Base-by-base conservation (phyloP, 2,113 vertebrate species). In the Notarius lentiginosus region DNA sequence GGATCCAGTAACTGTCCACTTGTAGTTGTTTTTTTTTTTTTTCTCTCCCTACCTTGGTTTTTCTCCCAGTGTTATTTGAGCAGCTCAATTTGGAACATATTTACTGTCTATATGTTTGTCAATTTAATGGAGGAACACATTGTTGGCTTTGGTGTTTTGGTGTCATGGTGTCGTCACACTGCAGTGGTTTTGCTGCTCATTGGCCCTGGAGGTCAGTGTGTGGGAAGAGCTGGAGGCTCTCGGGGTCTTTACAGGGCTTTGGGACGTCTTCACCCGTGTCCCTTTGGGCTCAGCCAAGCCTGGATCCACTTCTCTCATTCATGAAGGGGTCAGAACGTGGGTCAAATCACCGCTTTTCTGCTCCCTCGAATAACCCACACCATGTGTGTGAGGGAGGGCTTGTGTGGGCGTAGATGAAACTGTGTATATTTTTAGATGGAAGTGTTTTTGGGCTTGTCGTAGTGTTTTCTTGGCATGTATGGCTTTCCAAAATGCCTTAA, bases 71-170 rank as follows among this genome's bases (percentile, higher is more conserved):
- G 93, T 95, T 92, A 94, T 95, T 94, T 92, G 91, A 93, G 91
- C 91, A 65, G 92, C 94, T 94, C 94, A 95, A 95, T 96, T 94
- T 94, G 95, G 93, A 87, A 91, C 89, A 91, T 94, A 94, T 95
- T 95, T 95, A 94, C 92, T 92, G 92, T 93, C 95, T 94, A 92
- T 94, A 93, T 94, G 93, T 92, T 94, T 95, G 93, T 94, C 93
- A 95, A 93, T 95, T 95, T 95, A 92, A 91, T 90, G 87, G 92
- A 91, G 92, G 93, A 94, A 93, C 94, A 91, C 82, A 91, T 91
- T 90, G 88, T 84, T 92, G 84, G 91, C 89, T 90, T 93, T 90
- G 92, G 91, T 88, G 92, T 91, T 79, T 91, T 5, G 77, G 90
- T 95, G 94, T 95, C 95, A 94, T 90, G 82, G 91, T 93, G 94